These are phyloP conservation scores for Dicentrarchus labrax DNA, from an alignment of 2,113 vertebrate species.

Conservation along the genomic window DNA sequence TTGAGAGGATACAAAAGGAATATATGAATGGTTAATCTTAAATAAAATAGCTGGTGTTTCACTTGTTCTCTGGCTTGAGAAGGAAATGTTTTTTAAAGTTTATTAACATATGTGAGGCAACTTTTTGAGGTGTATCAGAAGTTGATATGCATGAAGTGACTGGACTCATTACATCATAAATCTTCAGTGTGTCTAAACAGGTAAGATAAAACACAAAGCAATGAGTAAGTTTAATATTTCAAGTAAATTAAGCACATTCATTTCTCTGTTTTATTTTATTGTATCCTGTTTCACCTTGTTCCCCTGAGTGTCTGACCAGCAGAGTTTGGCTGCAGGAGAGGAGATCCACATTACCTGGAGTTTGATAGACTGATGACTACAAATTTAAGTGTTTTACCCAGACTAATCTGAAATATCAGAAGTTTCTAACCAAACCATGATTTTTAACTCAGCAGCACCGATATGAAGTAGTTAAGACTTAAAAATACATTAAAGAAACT, in stretches of 20 bases:
- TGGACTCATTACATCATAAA: neutral
- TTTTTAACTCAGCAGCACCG: conserved; percentile 1
- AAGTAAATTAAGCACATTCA: conserved; percentile 57
- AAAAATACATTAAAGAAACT: neutral
- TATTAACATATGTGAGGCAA: neutral
- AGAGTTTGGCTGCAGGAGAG: conserved; percentile 35
- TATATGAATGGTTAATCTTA: conserved; percentile 55
- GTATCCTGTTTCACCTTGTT: conserved; percentile 17
- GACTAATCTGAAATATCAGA: conserved; percentile 6
- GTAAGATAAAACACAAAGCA: conserved; percentile 27
- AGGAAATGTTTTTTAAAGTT: neutral
- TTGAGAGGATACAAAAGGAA: conserved; percentile 45
- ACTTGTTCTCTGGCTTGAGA: conserved; percentile 17
- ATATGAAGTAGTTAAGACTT: conserved; percentile 4
- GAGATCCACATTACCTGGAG: conserved; percentile 14
- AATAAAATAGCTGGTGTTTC: conserved; percentile 47
- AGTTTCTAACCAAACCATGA: conserved; percentile 15
- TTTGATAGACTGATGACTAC: neutral
- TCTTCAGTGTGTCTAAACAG: conserved; percentile 8
- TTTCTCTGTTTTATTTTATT: neutral
- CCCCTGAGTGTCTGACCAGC: conserved; percentile 64
- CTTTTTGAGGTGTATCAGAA: neutral
- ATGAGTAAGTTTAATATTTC: conserved; percentile 28
- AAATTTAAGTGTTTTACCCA: neutral
- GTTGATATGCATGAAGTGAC: neutral